These are phyloP conservation scores for Lymantria dispar DNA, from an alignment of 2,888 invertebrate genomes.

Conservation along the genomic window DNA sequence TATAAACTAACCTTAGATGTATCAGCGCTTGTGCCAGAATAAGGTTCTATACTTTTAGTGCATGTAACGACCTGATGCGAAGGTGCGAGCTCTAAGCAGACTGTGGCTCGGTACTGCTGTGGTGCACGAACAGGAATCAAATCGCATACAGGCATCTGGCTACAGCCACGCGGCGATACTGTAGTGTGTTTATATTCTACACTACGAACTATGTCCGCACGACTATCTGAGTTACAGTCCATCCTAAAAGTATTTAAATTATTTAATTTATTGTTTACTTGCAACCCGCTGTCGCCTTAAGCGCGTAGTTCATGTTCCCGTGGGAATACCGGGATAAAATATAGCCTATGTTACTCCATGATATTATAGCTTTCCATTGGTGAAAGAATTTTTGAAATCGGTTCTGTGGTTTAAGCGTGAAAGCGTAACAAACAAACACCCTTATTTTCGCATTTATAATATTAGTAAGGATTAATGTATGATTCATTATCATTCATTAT, in stretches of 20 bases:
- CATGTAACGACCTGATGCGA: constrained; percentile 28
- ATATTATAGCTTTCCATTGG: too few relatives aligned
- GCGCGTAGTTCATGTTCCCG: too few relatives aligned
- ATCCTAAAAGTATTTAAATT: not conserved
- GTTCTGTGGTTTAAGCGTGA: too few relatives aligned
- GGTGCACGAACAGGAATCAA: constrained; percentile 3
- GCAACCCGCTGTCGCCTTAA: too few relatives aligned
- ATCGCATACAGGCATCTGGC: constrained; percentile 12
- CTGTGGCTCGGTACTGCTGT: constrained; percentile 2
- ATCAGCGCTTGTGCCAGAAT: constrained; percentile 53
- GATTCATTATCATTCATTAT: too few relatives aligned
- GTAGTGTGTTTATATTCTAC: constrained; percentile 64
- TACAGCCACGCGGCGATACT: constrained; percentile 23
- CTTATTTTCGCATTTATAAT: too few relatives aligned
- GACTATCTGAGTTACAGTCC: constrained; percentile 52
- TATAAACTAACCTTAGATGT: constrained; percentile 42
- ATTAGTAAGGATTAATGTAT: too few relatives aligned
- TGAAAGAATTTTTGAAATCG: too few relatives aligned
- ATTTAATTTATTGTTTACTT: too few relatives aligned
- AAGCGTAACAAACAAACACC: too few relatives aligned
- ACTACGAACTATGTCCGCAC: constrained; percentile 75
- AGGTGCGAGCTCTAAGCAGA: constrained; percentile 71
- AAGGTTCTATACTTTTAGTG: constrained; percentile 39
- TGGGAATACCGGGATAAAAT: too few relatives aligned
- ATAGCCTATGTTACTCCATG: too few relatives aligned